These are phyloP conservation scores for Trogon surrucura DNA, from an alignment of 2,113 vertebrate genomes.

Conservation along the genomic window DNA sequence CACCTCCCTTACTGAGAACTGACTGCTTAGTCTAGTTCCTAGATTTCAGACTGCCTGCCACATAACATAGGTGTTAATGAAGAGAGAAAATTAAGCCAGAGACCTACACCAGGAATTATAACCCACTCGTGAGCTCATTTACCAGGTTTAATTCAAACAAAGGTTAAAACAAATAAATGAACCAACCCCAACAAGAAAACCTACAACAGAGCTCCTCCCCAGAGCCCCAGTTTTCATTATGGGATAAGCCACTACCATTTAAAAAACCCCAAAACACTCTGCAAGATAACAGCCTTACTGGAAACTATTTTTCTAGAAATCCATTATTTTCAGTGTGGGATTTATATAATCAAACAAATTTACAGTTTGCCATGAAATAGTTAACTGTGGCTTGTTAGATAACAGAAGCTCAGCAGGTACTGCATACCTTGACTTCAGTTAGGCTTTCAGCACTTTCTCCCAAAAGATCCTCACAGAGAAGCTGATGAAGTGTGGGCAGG, in stretches of 20 bases:
- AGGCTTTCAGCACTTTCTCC: not conserved
- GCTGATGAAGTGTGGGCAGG: not conserved
- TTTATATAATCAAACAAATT: not conserved
- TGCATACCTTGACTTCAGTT: not conserved
- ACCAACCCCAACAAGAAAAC: not conserved
- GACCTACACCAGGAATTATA: not conserved
- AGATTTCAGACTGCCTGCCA: not conserved
- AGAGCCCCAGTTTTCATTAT: not conserved
- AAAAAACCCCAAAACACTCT: not conserved
- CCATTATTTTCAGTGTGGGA: not conserved
- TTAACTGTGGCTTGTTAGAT: not conserved
- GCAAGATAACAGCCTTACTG: not conserved
- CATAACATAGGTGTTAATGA: not conserved
- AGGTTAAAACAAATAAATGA: not conserved
- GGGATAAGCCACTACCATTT: not conserved
- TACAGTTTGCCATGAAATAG: not conserved
- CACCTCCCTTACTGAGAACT: not conserved
- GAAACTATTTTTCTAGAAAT: not conserved
- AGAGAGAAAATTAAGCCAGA: not conserved
- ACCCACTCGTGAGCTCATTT: not conserved
- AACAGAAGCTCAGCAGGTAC: no score
- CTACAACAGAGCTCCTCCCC: not conserved
- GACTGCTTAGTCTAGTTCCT: not conserved
- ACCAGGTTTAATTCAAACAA: not conserved
- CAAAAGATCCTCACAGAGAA: not conserved